Evolutionary conservation across 2,888 invertebrate genomes (phyloP).

Genomic region (Caenorhabditis angaria): DNA sequence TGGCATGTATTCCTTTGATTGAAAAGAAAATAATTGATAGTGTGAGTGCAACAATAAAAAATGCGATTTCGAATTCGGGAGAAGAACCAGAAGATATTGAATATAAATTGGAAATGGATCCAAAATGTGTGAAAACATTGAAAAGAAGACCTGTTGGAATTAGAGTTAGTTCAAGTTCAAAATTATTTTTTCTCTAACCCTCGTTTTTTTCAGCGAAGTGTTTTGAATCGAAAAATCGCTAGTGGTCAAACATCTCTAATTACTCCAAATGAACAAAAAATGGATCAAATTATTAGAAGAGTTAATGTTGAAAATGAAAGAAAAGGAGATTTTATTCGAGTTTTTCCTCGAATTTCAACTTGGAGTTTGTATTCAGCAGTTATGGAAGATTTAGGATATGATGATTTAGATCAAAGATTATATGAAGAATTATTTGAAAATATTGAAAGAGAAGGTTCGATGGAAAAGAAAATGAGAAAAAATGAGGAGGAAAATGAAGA

Average conservation of each 20-base stretch:
- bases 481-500: slow-evolving; percentile 21
- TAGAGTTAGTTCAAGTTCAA: slow-evolving; percentile 4
- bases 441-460: background rate
- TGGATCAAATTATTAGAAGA: slow-evolving; percentile 32
- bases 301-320: slow-evolving; percentile 48
- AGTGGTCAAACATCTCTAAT: slow-evolving; percentile 27
- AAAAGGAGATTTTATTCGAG: slow-evolving; percentile 63
- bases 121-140: slow-evolving; percentile 31
- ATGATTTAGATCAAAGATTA: slow-evolving; percentile 61
- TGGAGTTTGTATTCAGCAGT: slow-evolving; percentile 57
- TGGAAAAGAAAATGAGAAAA: slow-evolving; percentile 10
- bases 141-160: slow-evolving; percentile 39
- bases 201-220: slow-evolving; percentile 19
- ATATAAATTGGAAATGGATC: slow-evolving; percentile 27
- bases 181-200: background rate
- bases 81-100: slow-evolving; percentile 17
- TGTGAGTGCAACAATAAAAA: slow-evolving; percentile 23
- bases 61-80: slow-evolving; percentile 17
- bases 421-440: slow-evolving; percentile 32
- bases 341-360: slow-evolving; percentile 63
- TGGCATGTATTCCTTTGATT: slow-evolving; percentile 81
- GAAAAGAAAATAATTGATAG: slow-evolving; percentile 39
- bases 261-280: slow-evolving; percentile 29
- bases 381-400: slow-evolving; percentile 61
- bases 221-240: slow-evolving; percentile 18